Percentiles rank a stretch among this genome's conserved stretches.
Conservation (phyloP, 1,140 invertebrate species). For the Stenopsyche tienmushanensis region DNA sequence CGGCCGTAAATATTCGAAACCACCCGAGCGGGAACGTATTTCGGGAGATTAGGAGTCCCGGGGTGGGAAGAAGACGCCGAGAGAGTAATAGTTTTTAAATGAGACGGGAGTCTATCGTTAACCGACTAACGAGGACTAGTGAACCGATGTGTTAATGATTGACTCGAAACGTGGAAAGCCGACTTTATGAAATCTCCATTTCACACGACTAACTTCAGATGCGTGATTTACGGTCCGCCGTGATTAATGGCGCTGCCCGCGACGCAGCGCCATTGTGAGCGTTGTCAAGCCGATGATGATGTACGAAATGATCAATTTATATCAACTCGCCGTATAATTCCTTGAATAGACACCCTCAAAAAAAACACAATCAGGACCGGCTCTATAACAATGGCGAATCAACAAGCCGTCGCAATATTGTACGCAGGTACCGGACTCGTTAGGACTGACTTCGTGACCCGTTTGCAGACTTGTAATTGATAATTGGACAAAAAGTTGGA, state of each 20-base stretch:
- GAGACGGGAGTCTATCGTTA: slow-evolving; percentile 47
- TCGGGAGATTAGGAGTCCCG: slow-evolving; percentile 7
- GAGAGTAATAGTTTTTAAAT: slow-evolving; percentile 55
- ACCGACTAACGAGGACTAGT: slow-evolving; percentile 36
- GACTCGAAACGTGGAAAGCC: slow-evolving; percentile 20
- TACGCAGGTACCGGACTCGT: no score
- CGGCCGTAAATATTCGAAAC: slow-evolving; percentile 35
- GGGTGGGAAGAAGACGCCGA: not conserved
- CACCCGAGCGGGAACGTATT: slow-evolving; percentile 31
- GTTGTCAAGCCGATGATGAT: slow-evolving; percentile 24
- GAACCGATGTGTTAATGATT: slow-evolving; percentile 37
- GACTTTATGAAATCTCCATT: slow-evolving; percentile 37
- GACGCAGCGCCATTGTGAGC: not conserved
- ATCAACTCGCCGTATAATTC: no score
- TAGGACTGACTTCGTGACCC: no score
- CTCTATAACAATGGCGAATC: no score
- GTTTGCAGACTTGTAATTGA: no score
- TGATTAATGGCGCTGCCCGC: slow-evolving; percentile 24
- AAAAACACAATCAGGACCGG: no score
- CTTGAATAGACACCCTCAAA: no score
- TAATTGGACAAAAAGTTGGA: no score
- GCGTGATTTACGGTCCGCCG: slow-evolving; percentile 28
- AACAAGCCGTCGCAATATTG: no score
- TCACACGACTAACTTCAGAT: slow-evolving; percentile 30
- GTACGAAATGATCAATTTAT: slow-evolving; percentile 18